Conservation (phyloP, 2,113 vertebrate species). For the Uropsilus gracilis region DNA sequence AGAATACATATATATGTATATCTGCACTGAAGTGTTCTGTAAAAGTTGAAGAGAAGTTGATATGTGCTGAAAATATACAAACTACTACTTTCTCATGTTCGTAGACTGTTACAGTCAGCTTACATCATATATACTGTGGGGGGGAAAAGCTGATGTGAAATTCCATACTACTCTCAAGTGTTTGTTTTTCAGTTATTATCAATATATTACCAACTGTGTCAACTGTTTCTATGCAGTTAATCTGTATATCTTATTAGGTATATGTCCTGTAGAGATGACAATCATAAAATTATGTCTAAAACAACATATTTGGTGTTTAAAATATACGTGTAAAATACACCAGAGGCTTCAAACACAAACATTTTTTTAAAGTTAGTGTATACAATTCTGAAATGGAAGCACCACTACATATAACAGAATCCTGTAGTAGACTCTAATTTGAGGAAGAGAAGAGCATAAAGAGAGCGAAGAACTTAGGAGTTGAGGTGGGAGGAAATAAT, state of each 20-base stretch:
- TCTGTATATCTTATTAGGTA: constrained; percentile 20
- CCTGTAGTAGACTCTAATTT: background rate
- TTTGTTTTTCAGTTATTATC: background rate
- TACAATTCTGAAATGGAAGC: background rate
- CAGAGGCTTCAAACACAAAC: constrained; percentile 27
- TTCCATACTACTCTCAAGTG: background rate
- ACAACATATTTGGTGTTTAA: background rate
- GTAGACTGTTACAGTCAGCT: background rate
- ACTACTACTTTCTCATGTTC: background rate
- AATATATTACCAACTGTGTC: background rate
- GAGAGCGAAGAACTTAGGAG: background rate
- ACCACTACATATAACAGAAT: background rate
- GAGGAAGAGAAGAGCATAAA: background rate
- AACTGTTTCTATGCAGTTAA: constrained; percentile 30
- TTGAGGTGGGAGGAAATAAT: background rate
- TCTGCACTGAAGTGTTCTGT: background rate
- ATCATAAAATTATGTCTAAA: constrained; percentile 47
- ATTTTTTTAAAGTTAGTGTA: background rate
- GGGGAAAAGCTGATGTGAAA: background rate
- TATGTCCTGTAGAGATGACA: constrained; percentile 3
- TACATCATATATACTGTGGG: background rate
- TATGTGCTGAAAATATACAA: background rate
- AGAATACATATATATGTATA: background rate
- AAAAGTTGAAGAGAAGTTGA: background rate
- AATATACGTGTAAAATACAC: background rate